A percentile compares a stretch with the other conserved stretches of the same genome.
phyloP scores from a whole-genome alignment of 2,113 vertebrate genomes.

The Pontoporia blainvillei region DNA sequence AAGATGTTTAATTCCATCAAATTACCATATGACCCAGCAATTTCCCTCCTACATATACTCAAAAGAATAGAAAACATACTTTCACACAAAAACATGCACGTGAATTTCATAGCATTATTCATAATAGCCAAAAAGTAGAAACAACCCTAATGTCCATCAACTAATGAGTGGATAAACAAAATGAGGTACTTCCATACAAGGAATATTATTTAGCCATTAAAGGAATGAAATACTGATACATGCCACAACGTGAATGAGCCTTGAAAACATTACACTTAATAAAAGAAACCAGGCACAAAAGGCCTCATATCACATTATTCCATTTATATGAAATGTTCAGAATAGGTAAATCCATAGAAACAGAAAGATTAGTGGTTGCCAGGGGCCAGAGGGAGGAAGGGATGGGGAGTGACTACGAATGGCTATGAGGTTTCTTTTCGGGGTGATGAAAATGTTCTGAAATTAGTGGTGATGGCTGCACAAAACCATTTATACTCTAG shows the following conservation, averaged over 20 bases:
- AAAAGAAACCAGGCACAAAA: not conserved
- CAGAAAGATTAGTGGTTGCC: not conserved
- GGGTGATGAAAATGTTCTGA: not conserved
- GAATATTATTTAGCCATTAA: not conserved
- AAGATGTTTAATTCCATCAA: not conserved
- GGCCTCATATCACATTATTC: not conserved
- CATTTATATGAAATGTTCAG: not conserved
- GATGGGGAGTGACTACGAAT: not conserved
- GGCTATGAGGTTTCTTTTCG: not conserved
- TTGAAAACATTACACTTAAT: not conserved
- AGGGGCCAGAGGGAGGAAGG: not conserved
- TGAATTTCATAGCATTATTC: not conserved
- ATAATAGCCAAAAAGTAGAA: not conserved
- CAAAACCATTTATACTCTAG: not conserved
- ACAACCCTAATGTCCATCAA: not conserved
- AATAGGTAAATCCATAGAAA: not conserved
- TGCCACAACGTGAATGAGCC: not conserved
- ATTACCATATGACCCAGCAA: not conserved
- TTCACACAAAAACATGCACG: not conserved
- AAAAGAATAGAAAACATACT: not conserved
- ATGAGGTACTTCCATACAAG: not conserved
- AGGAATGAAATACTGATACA: not conserved
- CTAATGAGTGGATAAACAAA: conserved; percentile 1
- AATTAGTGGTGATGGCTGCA: not conserved
- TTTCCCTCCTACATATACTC: not conserved